These are phyloP conservation scores for Microctonus hyperodae DNA, from an alignment of 2,888 invertebrate genomes.

Conservation along the genomic window DNA sequence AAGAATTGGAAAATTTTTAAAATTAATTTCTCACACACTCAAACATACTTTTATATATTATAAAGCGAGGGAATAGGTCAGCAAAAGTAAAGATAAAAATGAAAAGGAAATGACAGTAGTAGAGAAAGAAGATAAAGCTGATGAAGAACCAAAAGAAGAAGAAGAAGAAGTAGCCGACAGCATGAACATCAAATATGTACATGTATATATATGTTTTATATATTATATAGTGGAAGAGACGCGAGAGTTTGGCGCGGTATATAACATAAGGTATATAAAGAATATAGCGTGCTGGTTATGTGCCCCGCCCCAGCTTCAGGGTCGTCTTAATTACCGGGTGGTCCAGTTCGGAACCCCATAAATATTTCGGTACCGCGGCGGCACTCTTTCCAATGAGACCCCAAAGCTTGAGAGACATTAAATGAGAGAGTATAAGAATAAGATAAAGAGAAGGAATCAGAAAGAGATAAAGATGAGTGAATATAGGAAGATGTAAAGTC, in stretches of 20 bases:
- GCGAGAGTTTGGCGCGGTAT: constrained; percentile 41
- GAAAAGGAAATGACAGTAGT: no score
- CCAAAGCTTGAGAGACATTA: constrained; percentile 14
- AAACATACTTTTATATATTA: no score
- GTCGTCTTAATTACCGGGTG: constrained; percentile 60
- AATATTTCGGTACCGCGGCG: constrained; percentile 51
- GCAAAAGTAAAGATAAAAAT: not conserved
- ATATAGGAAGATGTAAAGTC: constrained; percentile 7
- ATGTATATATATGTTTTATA: not conserved
- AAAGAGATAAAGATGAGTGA: not conserved
- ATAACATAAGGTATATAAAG: constrained; percentile 37
- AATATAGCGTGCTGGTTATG: constrained; percentile 52
- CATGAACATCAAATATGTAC: not conserved
- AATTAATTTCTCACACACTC: not conserved
- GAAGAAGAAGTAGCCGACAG: constrained; percentile 6
- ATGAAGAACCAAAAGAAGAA: constrained; percentile 16
- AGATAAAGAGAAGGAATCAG: not conserved
- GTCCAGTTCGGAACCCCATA: constrained; percentile 58
- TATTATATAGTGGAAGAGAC: constrained; percentile 17
- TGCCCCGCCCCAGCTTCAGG: constrained; percentile 56
- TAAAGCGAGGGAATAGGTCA: no score
- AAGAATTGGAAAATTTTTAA: constrained; percentile 10
- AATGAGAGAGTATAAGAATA: not conserved
- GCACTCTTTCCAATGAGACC: constrained; percentile 41
- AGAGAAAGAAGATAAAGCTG: constrained; percentile 8